phyloP scores from a whole-genome alignment of 2,113 vertebrate genomes.

The Gadus macrocephalus region DNA sequence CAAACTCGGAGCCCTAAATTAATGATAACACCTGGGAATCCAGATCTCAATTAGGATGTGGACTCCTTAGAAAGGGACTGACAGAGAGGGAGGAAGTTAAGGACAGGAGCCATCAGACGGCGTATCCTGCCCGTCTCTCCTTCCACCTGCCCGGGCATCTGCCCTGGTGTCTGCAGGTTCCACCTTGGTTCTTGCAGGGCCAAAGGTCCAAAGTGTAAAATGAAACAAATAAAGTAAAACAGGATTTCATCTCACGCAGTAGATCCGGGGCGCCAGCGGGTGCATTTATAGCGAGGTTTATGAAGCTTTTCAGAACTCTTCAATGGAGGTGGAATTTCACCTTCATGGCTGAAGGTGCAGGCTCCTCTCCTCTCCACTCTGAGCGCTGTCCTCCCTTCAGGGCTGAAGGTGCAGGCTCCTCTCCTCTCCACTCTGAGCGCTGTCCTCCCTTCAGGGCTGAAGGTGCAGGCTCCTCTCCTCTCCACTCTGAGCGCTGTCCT shows the following conservation, averaged over 20 bases:
- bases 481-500: too few relatives aligned
- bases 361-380: neutral
- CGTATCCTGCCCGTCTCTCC: conserved; percentile 21
- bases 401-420: too few relatives aligned
- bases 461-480: too few relatives aligned
- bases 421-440: too few relatives aligned
- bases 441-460: too few relatives aligned
- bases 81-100: conserved; percentile 34
- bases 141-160: neutral
- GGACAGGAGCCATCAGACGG: conserved; percentile 21
- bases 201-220: conserved; percentile 29
- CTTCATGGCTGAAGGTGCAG: too few relatives aligned
- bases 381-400: too few relatives aligned
- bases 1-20: conserved; percentile 7
- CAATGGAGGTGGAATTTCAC: neutral
- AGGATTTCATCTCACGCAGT: conserved; percentile 16
- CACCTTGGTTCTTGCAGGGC: conserved; percentile 6
- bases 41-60: conserved; percentile 61
- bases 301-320: conserved; percentile 16
- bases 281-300: conserved; percentile 20
- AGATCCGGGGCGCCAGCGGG: conserved; percentile 5
- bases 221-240: conserved; percentile 1
- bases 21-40: conserved; percentile 37
- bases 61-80: conserved; percentile 48
- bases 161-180: conserved; percentile 11